Evolutionary conservation across 2,797 vertebrate genomes (phyloP).

Genomic region (Tokudaia muenninki): DNA sequence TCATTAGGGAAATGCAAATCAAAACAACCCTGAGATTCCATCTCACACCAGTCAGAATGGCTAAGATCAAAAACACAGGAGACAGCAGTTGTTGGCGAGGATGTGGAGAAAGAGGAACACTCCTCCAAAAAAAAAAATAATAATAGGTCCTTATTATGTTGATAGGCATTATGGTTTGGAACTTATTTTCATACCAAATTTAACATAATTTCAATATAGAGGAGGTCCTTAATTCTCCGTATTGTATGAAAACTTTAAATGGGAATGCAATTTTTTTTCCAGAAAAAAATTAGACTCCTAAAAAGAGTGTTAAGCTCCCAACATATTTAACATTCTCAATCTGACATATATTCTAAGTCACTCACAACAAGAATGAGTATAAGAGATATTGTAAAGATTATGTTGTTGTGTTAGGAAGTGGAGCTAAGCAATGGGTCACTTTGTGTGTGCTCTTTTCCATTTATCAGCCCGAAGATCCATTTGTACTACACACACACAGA

Average conservation of each 20-base stretch:
- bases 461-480: fast-evolving
- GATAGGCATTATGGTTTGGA: neutral
- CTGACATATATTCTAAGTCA: neutral
- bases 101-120: too few relatives aligned
- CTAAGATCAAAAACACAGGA: too few relatives aligned
- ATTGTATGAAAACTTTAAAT: neutral
- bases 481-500: neutral
- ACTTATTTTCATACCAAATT: neutral
- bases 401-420: neutral
- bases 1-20: too few relatives aligned
- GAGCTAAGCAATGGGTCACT: neutral
- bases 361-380: neutral
- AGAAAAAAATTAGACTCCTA: neutral
- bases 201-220: neutral
- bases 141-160: neutral
- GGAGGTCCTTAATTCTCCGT: neutral
- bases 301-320: neutral
- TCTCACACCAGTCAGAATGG: too few relatives aligned
- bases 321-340: neutral
- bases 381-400: neutral
- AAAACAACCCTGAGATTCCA: too few relatives aligned
- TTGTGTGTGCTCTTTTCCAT: neutral
- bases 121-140: too few relatives aligned
- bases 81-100: too few relatives aligned
- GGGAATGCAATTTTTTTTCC: neutral